These are phyloP conservation scores for Pachymerium ferrugineum DNA, from an alignment of 2,888 invertebrate species.

Conservation along the genomic window DNA sequence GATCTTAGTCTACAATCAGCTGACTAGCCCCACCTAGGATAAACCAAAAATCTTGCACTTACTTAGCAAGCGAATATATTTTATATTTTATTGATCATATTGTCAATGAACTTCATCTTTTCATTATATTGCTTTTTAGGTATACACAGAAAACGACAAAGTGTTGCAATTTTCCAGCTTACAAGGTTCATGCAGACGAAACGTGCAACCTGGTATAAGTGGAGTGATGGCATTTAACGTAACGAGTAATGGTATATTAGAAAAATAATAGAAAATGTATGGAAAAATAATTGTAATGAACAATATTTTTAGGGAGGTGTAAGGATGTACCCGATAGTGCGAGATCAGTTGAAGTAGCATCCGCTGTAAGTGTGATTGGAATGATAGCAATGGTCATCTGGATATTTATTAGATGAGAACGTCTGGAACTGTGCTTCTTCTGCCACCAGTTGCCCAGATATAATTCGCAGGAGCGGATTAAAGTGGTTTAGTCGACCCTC, in stretches of 20 bases:
- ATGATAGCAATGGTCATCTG: not conserved
- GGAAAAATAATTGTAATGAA: not conserved
- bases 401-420: not conserved
- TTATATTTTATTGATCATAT: not conserved
- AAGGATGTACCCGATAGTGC: not conserved
- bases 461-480: not conserved
- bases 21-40: no score
- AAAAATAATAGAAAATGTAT: not conserved
- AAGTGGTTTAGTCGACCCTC: not conserved
- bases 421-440: not conserved
- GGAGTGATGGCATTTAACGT: conserved; percentile 64
- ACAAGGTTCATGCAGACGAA: conserved; percentile 60
- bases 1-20: no score
- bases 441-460: not conserved
- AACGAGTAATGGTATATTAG: conserved; percentile 62
- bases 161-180: conserved; percentile 58
- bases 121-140: conserved; percentile 30
- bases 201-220: conserved; percentile 52
- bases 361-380: not conserved
- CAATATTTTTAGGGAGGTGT: not conserved
- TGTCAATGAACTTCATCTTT: not conserved
- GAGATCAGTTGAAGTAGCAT: not conserved
- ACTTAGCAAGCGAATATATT: no score
- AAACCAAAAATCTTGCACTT: no score
- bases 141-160: conserved; percentile 36